Evolutionary conservation across 2,113 vertebrate genomes (phyloP), one percentile per base, ranked within the genome.

Genomic region (Cryptotis parvus): DNA sequence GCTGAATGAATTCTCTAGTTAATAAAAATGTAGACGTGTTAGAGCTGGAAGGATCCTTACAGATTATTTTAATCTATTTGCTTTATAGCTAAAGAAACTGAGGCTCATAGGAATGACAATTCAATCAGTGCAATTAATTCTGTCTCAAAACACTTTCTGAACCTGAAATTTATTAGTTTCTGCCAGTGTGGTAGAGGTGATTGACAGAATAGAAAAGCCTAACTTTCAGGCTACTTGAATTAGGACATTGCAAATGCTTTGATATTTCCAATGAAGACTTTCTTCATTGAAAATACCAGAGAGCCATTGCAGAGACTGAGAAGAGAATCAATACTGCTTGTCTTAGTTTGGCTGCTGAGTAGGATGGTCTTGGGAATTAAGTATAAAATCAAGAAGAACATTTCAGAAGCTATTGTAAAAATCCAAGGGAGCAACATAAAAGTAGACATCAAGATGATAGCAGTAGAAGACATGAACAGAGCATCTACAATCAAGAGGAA

Each of bases 41-140:
- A 89, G 33, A 70, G 11, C 33, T 65, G 45, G 61, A 72, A 68
- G 8, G 1, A 88, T 78, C 80, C 24, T 70, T 85, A 58, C 2
- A 84, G 33, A 43, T 74, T 89, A 49, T 78, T 58, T 63, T 78
- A 61, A 78, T 11, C 35, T 82, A 24, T 29, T 89, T 4, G 16
- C 77, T 82, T 92, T 89, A 31, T 26, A 81, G 31, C 26, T 82
- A 35, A 95, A 93, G 55, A 87, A 91, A 85, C 9, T 26, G 24
- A 85, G 55, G 22, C 41, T 87, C 29, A 39, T 45, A 65, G 61
- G 72, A 69, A 83, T 55, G 26, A 72, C 26, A 85, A 68, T 20
- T 92, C 76, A 81, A 29, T 58, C 39, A 76, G 24, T n/a, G n/a
- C 27, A 87, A 82, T 90, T 86, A 82, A 88, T 82, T 91, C 70